phyloP scores from a whole-genome alignment of 2,113 vertebrate genomes.

The Peromyscus leucopus region DNA sequence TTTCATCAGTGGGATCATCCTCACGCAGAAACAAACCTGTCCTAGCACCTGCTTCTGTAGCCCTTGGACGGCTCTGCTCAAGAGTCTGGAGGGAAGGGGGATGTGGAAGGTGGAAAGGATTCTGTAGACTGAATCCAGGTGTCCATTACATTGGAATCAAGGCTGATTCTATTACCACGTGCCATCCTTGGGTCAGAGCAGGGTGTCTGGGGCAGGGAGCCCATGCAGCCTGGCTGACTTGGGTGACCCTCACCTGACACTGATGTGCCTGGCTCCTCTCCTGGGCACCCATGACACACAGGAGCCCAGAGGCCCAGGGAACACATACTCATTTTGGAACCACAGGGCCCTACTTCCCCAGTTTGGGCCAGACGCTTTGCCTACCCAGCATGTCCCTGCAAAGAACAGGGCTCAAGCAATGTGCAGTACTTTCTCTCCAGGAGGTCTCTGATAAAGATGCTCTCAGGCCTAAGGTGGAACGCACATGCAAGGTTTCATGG shows the following conservation, averaged over 20 bases:
- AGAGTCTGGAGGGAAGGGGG: background rate
- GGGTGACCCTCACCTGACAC: too few relatives aligned
- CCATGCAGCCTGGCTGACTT: background rate
- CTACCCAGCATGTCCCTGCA: background rate
- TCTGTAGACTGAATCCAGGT: background rate
- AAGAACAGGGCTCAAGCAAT: background rate
- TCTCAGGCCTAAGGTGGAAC: background rate
- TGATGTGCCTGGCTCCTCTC: background rate
- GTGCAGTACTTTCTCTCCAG: background rate
- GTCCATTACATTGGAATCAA: background rate
- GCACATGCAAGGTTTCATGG: background rate
- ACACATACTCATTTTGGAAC: background rate
- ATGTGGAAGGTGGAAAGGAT: background rate
- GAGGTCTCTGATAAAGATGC: background rate
- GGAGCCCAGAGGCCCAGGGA: background rate
- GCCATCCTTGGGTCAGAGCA: background rate
- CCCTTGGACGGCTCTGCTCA: background rate
- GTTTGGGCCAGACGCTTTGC: background rate
- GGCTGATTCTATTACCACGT: background rate
- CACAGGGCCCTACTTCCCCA: too few relatives aligned
- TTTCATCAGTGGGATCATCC: background rate
- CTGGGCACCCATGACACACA: background rate
- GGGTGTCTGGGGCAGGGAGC: too few relatives aligned
- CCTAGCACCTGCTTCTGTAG: background rate
- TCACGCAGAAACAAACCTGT: background rate